Evolutionary conservation across 2,113 vertebrate species (phyloP), one percentile per base, ranked within the genome.

Genomic region (Elephas maximus): DNA sequence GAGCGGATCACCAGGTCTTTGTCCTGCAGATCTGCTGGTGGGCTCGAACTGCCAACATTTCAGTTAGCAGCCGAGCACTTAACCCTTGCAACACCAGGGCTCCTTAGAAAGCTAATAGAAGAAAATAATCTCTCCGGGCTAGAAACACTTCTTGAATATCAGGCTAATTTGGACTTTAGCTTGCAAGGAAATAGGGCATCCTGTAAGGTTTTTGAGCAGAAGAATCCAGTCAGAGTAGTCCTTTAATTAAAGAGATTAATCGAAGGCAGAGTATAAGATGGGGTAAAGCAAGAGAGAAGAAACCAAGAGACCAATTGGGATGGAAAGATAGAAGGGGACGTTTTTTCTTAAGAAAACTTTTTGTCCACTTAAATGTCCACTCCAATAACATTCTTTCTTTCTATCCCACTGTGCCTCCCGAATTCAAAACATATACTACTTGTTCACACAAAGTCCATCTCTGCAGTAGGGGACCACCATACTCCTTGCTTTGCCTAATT

Each of bases 171-270:
- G 30, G 60, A 21, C 62, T 88, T 90, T 65, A 17, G 10, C 33
- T 96, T 71, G 41, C 33, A 60, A 73, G 51, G 41, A 79, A 76
- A 63, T 33, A 11, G 48, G 30, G 15, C 3, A 0, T 77, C 86
- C 8, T 37, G 30, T 86, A 65, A 88, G 48, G 20, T 73, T 95
- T 97, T n/a, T 23, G 78, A 86, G 41, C 37, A 48, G 77, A 67
- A 51, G 30, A 86, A 45, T 84, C 78, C 69, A 51, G 84, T 91
- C 77, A 95, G 62, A 80, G 63, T 7, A 15, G 62, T 63, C 60
- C 71, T 97, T 94, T 82, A n/a, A 53, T 77, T 74, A 44, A 71
- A 84, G 63, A 93, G 53, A 65, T 44, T 71, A 41, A 33, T 62
- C 41, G n/a, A n/a, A 69, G 7, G 79, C 83, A 79, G 48, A 44